Evolutionary conservation across 2,888 invertebrate species (phyloP), one percentile per base, ranked within the genome.

Genomic region (Lamellibrachia satsuma): DNA sequence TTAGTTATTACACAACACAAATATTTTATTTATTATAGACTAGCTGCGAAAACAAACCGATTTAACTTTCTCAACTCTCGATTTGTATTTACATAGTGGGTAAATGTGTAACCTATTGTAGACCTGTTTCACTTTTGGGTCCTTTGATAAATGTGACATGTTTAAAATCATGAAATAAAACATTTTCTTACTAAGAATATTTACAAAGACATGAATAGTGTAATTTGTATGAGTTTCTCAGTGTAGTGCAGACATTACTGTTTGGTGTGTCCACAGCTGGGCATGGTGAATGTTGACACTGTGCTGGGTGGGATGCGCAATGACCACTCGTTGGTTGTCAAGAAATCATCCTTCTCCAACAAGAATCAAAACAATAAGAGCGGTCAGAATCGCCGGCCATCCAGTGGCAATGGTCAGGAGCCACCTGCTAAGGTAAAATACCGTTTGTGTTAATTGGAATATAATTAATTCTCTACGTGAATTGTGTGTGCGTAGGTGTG

Each of bases 241-340:
- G 22, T 75, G 15, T n/a, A 75, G 22, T 75, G 22, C 22, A 22
- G 2, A 75, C 75, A 75, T 15, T n/a, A 75, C 6, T 52, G 52
- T 52, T 91, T 27, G 6, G 15, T 91, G 52, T 91, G 51, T 55
- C 22, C 92, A 92, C 52, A 52, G 51, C 90, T 75, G 92, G 51
- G 91, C 52, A 90, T 93, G 90, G 39, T 90, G 7, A 93, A 91
- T 51, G 92, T 93, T 39, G 94, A 92, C 91, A 95, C 95, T 3
- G 94, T 95, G 2, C 94, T 96, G 7, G 96, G 96, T 4, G 95
- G 93, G 11, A 93, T 96, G 6, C 95, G 96, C n/a, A 97, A 97
- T 95, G 97, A 97, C 95, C 97, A 97, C 94, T 96, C 97, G 75
- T 95, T 96, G n/a, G 96, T 97, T 27, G 97, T 97, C 91, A 97